Evolutionary conservation across 2,113 vertebrate species (phyloP).

Genomic region (Chauna torquata): DNA sequence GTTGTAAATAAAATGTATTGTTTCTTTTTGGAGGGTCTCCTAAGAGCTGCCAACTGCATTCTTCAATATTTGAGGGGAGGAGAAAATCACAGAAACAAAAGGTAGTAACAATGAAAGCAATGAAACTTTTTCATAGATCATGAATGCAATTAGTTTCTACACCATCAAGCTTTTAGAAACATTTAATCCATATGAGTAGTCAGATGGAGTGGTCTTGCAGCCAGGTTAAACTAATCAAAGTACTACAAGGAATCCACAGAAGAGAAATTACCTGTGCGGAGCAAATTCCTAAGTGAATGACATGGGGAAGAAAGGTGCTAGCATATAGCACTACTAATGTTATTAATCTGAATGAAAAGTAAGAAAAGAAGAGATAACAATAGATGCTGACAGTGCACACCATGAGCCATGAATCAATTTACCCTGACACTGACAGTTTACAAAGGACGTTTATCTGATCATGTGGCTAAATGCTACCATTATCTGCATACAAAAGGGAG

Average conservation of each 20-base stretch:
- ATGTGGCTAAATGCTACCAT: neutral
- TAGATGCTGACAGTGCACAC: conserved; percentile 38
- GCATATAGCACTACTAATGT: conserved; percentile 31
- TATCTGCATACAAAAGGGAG: neutral
- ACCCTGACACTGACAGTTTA: conserved; percentile 46
- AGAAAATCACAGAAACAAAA: neutral
- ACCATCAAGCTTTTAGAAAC: neutral
- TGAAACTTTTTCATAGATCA: neutral
- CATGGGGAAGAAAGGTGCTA: conserved; percentile 19
- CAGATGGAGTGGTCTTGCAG: neutral
- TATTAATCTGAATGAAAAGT: conserved; percentile 73
- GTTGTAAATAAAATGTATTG: neutral
- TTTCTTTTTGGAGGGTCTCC: neutral
- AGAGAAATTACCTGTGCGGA: conserved; percentile 59
- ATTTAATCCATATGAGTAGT: neutral
- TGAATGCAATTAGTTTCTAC: neutral
- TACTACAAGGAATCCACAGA: conserved; percentile 32
- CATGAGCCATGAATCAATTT: conserved; percentile 67
- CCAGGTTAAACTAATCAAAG: conserved; percentile 40
- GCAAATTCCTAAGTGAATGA: conserved; percentile 38
- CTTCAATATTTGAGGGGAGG: neutral
- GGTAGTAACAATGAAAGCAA: neutral
- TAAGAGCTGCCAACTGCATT: neutral
- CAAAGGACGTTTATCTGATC: conserved; percentile 54
- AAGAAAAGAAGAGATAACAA: conserved; percentile 53